Evolutionary conservation across 2,888 invertebrate species (phyloP).

Genomic region (Mythimna impura): DNA sequence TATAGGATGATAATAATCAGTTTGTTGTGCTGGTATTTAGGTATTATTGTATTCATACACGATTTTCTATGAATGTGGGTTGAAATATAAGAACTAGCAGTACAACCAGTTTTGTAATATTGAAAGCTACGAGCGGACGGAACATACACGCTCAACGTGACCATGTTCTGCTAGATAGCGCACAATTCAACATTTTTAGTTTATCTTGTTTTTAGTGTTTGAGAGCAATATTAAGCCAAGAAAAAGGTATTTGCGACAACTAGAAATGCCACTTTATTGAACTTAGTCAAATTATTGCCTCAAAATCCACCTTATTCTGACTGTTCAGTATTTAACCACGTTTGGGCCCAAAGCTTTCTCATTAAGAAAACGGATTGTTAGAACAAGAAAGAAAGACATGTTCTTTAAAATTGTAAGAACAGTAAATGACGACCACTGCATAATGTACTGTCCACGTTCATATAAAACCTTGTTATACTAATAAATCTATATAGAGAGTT

Average conservation of each 20-base stretch:
- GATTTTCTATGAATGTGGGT: constrained; percentile 35
- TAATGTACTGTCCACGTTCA: constrained; percentile 27
- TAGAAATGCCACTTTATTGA: no score
- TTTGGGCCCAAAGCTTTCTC: no score
- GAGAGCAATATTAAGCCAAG: no score
- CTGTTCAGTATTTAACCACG: no score
- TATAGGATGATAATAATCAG: constrained; percentile 22
- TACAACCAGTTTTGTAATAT: not conserved
- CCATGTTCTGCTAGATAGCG: no score
- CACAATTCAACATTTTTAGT: no score
- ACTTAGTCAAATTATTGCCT: no score
- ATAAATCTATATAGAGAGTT: constrained; percentile 17
- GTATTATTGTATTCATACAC: constrained; percentile 1
- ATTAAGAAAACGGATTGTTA: not conserved
- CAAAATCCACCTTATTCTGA: no score
- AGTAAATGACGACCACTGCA: not conserved
- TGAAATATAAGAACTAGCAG: not conserved
- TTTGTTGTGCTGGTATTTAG: constrained; percentile 7
- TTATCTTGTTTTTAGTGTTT: no score
- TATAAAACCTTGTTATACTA: constrained; percentile 23
- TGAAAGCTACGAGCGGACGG: no score
- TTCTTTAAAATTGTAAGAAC: not conserved
- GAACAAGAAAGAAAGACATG: not conserved
- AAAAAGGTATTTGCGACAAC: no score
- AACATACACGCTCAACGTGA: no score